Evolutionary conservation across 2,797 vertebrate species (phyloP), one percentile per base, ranked within the genome.

Genomic region (Cephalopachus bancanus): DNA sequence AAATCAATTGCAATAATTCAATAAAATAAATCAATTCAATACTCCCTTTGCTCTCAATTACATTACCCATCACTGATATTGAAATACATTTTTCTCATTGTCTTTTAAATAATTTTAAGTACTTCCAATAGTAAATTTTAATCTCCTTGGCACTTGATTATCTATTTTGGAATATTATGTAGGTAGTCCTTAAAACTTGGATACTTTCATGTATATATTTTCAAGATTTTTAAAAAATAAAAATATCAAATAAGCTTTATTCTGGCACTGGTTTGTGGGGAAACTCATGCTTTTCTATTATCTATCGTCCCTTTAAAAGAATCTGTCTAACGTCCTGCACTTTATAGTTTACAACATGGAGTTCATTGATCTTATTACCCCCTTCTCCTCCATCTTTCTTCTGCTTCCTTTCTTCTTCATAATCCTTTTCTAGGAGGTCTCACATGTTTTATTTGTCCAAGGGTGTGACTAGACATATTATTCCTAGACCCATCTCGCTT

Each of bases 291-390:
- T 83, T 92, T 80, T n/a, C 14, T 26, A 16, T 17, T 33, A 3
- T 10, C 33, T 30, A 0, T 30, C 14, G 3, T 83, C 30, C 10
- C 24, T 1, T 0, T 2, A n/a, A 55, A 4, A 22, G 24, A 4
- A 3, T 15, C 12, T 44, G 71, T 2, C 86, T 49, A 28, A 3
- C 5, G 26, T 4, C 9, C 28, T 15, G 1, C 9, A 11, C 20
- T 49, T 74, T 19, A 37, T 37, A 64, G 12, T 14, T 20, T 0
- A 3, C 51, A 51, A 53, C 4, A 7, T 30, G 6, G n/a, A 64
- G 19, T 3, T 49, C 33, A 20, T 16, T 7, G 24, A 10, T 62
- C 33, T 71, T 16, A 33, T 53, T 17, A 24, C 37, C 1, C 5
- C 49, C 60, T 55, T 65, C n/a, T 49, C 26, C 22, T 20, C 15